Percentiles rank a stretch among this genome's conserved stretches.
phyloP scores from a whole-genome alignment of 2,888 invertebrate genomes.

The Pteria penguin region DNA sequence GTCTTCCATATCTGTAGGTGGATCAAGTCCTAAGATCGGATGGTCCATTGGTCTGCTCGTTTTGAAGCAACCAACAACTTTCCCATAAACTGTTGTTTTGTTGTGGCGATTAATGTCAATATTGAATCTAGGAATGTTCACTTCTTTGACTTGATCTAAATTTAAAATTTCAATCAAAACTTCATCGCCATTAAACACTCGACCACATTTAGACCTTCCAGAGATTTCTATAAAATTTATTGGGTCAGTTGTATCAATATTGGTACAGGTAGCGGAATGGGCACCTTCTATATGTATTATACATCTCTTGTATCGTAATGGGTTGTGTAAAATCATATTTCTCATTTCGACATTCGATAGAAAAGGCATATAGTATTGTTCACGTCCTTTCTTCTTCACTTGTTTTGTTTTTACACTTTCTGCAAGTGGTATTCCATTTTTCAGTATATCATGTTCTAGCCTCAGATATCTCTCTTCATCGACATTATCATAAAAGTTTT shows the following conservation, averaged over 20 bases:
- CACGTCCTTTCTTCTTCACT: neutral
- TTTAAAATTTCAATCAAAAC: conserved; percentile 56
- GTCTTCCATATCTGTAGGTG: neutral
- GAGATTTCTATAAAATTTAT: conserved; percentile 51
- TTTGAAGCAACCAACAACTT: conserved; percentile 54
- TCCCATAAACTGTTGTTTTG: conserved; percentile 46
- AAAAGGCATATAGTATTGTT: conserved; percentile 2
- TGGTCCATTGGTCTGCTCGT: conserved; percentile 36
- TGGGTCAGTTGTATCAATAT: conserved; percentile 30
- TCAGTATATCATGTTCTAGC: neutral
- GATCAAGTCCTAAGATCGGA: neutral
- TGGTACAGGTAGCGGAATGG: conserved; percentile 48
- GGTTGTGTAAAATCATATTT: conserved; percentile 14
- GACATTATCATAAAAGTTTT: neutral
- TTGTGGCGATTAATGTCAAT: conserved; percentile 32
- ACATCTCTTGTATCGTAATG: conserved; percentile 48
- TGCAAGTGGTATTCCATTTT: neutral
- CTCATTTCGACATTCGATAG: neutral
- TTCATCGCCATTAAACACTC: conserved; percentile 55
- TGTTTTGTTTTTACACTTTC: neutral
- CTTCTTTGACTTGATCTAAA: conserved; percentile 14
- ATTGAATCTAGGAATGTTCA: neutral
- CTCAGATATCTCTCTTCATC: neutral
- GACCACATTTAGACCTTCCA: conserved; percentile 58
- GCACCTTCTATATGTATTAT: conserved; percentile 47